Evolutionary conservation across 2,888 invertebrate species (phyloP).

Genomic region (Ophraella communa): DNA sequence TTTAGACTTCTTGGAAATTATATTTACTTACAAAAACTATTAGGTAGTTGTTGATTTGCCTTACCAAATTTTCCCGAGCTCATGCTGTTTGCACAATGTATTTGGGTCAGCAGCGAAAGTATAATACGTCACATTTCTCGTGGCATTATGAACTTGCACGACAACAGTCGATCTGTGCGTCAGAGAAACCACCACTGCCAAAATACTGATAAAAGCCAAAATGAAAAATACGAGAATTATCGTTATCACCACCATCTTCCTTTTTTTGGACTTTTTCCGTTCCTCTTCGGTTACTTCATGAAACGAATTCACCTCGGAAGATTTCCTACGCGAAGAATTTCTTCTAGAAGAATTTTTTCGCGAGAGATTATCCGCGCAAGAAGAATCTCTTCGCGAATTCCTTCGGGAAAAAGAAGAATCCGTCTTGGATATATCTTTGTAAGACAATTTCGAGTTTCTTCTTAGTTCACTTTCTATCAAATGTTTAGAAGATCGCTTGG

Average conservation of each 20-base stretch:
- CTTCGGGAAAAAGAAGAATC: conserved; percentile 6
- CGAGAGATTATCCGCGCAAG: not conserved
- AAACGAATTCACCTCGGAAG: not conserved
- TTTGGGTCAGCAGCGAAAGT: conserved; percentile 50
- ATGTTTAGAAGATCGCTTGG: not conserved
- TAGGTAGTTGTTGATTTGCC: too few species aligned
- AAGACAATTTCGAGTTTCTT: not conserved
- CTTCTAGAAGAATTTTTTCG: conserved; percentile 10
- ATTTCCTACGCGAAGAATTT: conserved; percentile 1
- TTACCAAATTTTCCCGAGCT: conserved; percentile 24
- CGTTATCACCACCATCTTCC: conserved; percentile 73
- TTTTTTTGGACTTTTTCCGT: conserved; percentile 68
- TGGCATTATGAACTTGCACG: conserved; percentile 35
- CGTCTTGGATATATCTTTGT: not conserved
- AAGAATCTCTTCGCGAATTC: conserved; percentile 5
- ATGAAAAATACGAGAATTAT: conserved; percentile 77
- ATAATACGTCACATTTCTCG: conserved; percentile 51
- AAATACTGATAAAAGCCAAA: conserved; percentile 74
- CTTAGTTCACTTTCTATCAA: not conserved
- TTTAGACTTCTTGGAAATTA: too few species aligned
- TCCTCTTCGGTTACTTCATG: conserved; percentile 31
- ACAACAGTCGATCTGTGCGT: conserved; percentile 57
- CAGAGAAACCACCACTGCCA: conserved; percentile 79
- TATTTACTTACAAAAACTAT: too few species aligned
- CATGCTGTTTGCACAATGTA: conserved; percentile 25